Conservation (phyloP, 1,140 invertebrate species). For the Caligus rogercresseyi region DNA sequence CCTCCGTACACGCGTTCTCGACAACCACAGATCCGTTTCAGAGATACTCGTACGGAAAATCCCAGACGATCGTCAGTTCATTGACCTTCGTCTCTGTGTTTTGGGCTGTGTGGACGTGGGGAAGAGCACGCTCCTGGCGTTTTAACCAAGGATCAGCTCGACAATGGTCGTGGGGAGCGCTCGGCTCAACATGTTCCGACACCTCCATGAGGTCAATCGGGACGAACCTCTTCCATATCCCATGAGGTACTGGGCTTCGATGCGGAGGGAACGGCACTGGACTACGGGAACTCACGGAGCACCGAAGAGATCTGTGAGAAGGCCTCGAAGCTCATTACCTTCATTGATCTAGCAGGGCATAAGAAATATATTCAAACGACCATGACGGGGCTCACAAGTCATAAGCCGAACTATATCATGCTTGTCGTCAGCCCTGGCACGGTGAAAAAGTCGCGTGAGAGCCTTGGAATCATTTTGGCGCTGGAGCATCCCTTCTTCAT, state of each 20-base stretch:
- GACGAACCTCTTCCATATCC: slow-evolving; percentile 85
- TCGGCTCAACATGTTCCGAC: slow-evolving; percentile 82
- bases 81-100: slow-evolving; percentile 70
- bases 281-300: slow-evolving; percentile 73
- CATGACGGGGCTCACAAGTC: slow-evolving; percentile 76
- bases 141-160: slow-evolving; percentile 46
- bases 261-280: slow-evolving; percentile 47
- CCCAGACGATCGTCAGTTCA: slow-evolving; percentile 17
- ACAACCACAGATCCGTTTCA: slow-evolving; percentile 37
- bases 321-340: slow-evolving; percentile 75
- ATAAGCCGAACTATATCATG: slow-evolving; percentile 86
- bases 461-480: slow-evolving; percentile 60
- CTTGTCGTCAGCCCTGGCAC: slow-evolving; percentile 56
- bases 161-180: slow-evolving; percentile 80
- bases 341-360: slow-evolving; percentile 91
- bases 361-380: slow-evolving; percentile 90
- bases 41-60: slow-evolving; percentile 78
- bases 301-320: slow-evolving; percentile 84
- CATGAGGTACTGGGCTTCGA: slow-evolving; percentile 93
- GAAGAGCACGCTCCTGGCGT: slow-evolving; percentile 80
- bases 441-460: slow-evolving; percentile 55
- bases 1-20: slow-evolving; percentile 38
- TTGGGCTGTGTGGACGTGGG: slow-evolving; percentile 82
- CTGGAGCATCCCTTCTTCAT: slow-evolving; percentile 74
- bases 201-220: slow-evolving; percentile 92